A percentile compares a stretch with the other conserved stretches of the same genome.
These are phyloP conservation scores for Brachirus orientalis DNA, from an alignment of 2,113 vertebrate genomes.

Conservation along the genomic window DNA sequence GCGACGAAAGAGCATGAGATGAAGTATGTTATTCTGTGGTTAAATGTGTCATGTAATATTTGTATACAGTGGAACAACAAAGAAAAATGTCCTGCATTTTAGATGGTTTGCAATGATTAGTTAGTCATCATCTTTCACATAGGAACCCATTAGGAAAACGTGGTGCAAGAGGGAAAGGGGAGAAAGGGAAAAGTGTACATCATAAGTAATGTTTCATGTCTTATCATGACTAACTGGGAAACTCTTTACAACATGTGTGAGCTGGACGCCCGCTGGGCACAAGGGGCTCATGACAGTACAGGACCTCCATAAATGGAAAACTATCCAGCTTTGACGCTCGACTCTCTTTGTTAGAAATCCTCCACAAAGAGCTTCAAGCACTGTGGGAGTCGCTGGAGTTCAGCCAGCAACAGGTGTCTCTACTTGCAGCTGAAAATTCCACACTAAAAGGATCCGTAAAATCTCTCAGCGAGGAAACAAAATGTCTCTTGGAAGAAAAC, in stretches of 20 bases:
- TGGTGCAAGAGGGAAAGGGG: background rate
- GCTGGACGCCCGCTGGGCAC: slow-evolving; percentile 47
- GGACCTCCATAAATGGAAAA: slow-evolving; percentile 45
- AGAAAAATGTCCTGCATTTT: too few species aligned
- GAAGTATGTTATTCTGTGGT: slow-evolving; percentile 13
- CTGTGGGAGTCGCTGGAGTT: too few species aligned
- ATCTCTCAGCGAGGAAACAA: too few species aligned
- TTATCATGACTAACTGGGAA: slow-evolving; percentile 61
- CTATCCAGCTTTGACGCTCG: too few species aligned
- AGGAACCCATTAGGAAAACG: slow-evolving; percentile 32
- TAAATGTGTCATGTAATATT: slow-evolving; percentile 9
- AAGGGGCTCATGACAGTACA: slow-evolving; percentile 44
- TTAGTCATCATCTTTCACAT: slow-evolving; percentile 5
- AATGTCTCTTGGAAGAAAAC: too few species aligned
- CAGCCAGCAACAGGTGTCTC: too few species aligned
- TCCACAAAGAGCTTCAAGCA: too few species aligned
- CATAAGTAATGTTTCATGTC: slow-evolving; percentile 42
- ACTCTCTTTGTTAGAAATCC: too few species aligned
- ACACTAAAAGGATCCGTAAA: too few species aligned
- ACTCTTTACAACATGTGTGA: slow-evolving; percentile 60
- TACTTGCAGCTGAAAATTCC: too few species aligned
- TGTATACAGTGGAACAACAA: too few species aligned
- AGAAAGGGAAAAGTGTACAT: slow-evolving; percentile 56
- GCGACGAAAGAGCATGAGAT: slow-evolving; percentile 1
- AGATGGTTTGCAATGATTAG: background rate